phyloP scores from a whole-genome alignment of 1,140 invertebrate species.

The Gryon sp. region DNA sequence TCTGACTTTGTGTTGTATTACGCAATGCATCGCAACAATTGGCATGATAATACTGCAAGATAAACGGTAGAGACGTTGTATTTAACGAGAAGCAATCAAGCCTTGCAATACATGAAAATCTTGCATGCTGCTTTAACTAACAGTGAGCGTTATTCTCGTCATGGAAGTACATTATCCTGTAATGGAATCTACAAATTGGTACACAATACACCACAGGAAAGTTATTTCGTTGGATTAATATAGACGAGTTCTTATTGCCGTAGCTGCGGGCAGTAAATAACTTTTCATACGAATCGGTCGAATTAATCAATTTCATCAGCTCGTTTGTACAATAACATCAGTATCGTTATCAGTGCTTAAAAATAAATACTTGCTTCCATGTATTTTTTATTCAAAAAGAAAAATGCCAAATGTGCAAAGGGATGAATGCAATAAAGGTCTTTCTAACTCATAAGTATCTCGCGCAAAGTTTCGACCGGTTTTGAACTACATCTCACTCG shows the following conservation, averaged over 20 bases:
- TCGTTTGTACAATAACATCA: too few relatives aligned
- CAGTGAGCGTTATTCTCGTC: conserved; percentile 30
- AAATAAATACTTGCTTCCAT: too few relatives aligned
- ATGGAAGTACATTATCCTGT: conserved; percentile 48
- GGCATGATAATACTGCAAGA: conserved; percentile 57
- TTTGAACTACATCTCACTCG: background rate
- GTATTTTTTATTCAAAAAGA: too few relatives aligned
- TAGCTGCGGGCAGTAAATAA: conserved; percentile 39
- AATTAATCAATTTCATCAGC: conserved; percentile 35
- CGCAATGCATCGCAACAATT: conserved; percentile 48
- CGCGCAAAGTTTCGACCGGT: background rate
- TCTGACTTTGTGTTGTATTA: conserved; percentile 29
- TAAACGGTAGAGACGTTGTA: conserved; percentile 55
- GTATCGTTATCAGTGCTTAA: too few relatives aligned
- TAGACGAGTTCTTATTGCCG: conserved; percentile 44
- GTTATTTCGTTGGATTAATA: conserved; percentile 54
- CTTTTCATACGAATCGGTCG: conserved; percentile 1
- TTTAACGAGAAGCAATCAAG: conserved; percentile 61
- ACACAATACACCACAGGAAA: conserved; percentile 53
- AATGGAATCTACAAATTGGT: conserved; percentile 62
- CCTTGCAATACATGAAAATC: conserved; percentile 56
- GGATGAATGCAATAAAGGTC: too few relatives aligned
- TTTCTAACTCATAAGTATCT: background rate
- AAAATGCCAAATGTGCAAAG: too few relatives aligned
- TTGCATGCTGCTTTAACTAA: conserved; percentile 57